A percentile compares a stretch with the other conserved stretches of the same genome.
Evolutionary conservation across 2,797 vertebrate species (phyloP).

Genomic region (Hydrophis major): DNA sequence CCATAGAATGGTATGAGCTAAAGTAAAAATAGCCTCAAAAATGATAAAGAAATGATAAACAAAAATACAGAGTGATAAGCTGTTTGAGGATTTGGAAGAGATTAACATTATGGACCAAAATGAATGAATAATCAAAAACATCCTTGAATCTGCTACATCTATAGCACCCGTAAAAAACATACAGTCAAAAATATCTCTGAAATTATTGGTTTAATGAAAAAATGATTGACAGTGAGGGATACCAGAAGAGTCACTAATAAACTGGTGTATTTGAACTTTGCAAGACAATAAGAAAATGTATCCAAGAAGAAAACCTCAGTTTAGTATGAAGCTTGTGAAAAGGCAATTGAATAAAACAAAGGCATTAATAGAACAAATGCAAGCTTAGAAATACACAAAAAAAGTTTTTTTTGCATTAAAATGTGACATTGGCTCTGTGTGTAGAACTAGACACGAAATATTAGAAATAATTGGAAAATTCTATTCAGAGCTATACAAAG

Average conservation of each 20-base stretch:
- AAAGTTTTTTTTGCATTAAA: not conserved
- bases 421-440: not conserved
- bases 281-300: not conserved
- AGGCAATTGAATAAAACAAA: not conserved
- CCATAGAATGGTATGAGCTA: not conserved
- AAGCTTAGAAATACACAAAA: not conserved
- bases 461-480: not conserved
- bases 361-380: not conserved
- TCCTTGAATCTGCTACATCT: not conserved
- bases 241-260: not conserved
- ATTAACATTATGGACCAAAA: not conserved
- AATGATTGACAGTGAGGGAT: not conserved
- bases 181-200: not conserved
- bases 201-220: not conserved
- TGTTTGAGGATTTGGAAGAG: not conserved
- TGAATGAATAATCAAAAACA: not conserved
- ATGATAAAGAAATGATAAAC: not conserved
- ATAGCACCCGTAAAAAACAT: not conserved
- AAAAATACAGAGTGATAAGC: not conserved
- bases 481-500: not conserved
- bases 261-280: not conserved
- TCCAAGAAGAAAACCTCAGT: not conserved
- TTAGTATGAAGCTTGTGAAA: not conserved
- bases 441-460: not conserved
- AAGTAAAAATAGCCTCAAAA: not conserved